Evolutionary conservation across 2,888 invertebrate species (phyloP).

Genomic region (Drosophila algonquin): DNA sequence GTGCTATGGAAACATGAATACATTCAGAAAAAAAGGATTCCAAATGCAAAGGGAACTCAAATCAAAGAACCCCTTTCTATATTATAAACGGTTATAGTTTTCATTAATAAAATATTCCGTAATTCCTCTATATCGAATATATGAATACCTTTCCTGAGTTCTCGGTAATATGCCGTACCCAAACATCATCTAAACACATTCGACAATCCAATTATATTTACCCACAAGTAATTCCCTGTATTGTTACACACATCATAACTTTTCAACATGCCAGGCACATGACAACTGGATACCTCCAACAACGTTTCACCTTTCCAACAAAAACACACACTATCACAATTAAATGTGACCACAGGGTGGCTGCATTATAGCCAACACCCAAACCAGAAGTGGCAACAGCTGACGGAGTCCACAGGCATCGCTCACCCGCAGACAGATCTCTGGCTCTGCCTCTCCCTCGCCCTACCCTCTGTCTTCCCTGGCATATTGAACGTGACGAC

Average conservation of each 20-base stretch:
- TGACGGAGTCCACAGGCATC: conserved; percentile 48
- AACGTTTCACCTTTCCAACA: conserved; percentile 4
- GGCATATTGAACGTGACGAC: conserved; percentile 23
- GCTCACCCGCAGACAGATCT: background rate
- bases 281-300: background rate
- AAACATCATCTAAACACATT: background rate
- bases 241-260: background rate
- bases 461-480: background rate
- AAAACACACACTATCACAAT: conserved; percentile 3
- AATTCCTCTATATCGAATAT: no score
- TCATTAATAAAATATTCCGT: no score
- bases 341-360: conserved; percentile 52
- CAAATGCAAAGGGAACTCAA: no score
- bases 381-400: conserved; percentile 48
- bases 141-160: background rate
- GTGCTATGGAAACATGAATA: no score
- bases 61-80: no score
- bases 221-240: background rate
- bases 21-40: no score
- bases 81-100: no score
- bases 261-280: background rate
- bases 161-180: background rate
- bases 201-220: background rate
- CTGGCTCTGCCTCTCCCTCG: background rate
- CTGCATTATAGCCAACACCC: conserved; percentile 43